Evolutionary conservation across 2,888 invertebrate species (phyloP), one percentile per base, ranked within the genome.

Genomic region (Unio delphinus): DNA sequence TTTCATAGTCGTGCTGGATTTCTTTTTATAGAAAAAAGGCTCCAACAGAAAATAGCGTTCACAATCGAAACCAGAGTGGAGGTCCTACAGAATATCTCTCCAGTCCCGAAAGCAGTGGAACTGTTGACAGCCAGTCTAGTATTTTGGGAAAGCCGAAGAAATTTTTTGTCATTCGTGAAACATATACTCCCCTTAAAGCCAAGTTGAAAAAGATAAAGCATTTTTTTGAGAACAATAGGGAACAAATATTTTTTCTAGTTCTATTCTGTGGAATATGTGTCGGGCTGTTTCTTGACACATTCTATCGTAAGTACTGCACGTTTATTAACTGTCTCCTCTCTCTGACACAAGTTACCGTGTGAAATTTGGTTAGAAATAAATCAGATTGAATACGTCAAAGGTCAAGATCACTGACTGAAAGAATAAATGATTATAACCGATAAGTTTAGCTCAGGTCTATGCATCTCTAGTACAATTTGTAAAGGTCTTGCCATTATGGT

Each of bases 241-340:
- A 91, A 71, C 91, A 92, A 81, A 91, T 93, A 72, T 93, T 93
- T 85, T 93, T 92, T 91, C 79, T 91, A 15, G 86, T 90, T 34
- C 81, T 93, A 34, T 93, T 92, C 83, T 93, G 92, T 30, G 84
- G 92, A 18, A 89, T 92, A 7, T 86, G 92, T 58, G 69, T 91
- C 54, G 91, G 90, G n/a, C 90, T 93, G 74, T 93, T 93, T 84
- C 90, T 90, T 1, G 93, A 93, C 83, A 87, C 92, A 78, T 92
- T 92, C 64, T 93, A 93, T 81, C 91, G 93, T 93, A 89, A 91
- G 91, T 91, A 58, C 23, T 55, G 6, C 28, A 20, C 6, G 1
- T 11, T 17, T 30, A 4, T 30, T 30, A 30, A 5, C 30, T 30
- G 30, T 58, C 20, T n/a, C 17, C 6, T 61, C 30, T 23, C 18